Conservation (phyloP, 2,113 vertebrate species). For the Pantherophis guttatus region DNA sequence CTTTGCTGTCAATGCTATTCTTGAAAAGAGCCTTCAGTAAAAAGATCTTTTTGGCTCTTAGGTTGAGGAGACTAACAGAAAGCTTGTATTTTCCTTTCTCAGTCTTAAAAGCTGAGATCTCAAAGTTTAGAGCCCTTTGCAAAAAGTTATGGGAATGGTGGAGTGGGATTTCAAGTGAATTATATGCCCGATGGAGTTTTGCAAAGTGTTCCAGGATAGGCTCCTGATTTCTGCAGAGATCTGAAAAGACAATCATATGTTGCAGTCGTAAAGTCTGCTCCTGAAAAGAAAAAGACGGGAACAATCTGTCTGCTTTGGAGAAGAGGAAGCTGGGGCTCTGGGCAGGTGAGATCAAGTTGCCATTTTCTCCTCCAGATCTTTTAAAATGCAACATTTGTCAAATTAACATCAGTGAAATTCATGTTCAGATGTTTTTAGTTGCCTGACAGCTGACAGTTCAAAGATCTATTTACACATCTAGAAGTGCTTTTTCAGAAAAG, state of each 20-base stretch:
- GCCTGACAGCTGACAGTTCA: slow-evolving; percentile 46
- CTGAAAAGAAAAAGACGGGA: neutral
- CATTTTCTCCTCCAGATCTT: neutral
- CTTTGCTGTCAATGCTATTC: neutral
- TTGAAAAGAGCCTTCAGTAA: neutral
- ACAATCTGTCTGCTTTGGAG: neutral
- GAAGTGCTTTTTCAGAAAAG: slow-evolving; percentile 63
- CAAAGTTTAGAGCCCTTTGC: neutral
- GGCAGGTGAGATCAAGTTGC: neutral
- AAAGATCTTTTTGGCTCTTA: neutral
- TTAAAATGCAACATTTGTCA: slow-evolving; percentile 32
- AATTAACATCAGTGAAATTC: slow-evolving; percentile 37
- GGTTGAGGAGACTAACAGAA: neutral
- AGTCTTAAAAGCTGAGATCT: neutral
- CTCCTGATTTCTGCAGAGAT: neutral
- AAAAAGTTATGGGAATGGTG: neutral
- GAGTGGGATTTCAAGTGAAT: neutral
- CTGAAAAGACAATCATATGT: neutral
- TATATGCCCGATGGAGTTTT: neutral
- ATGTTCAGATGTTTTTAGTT: slow-evolving; percentile 43
- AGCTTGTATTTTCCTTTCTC: neutral
- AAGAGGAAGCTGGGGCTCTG: neutral
- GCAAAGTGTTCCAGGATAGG: neutral
- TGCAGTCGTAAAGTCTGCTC: neutral
- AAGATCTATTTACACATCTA: slow-evolving; percentile 53